These are phyloP conservation scores for Chloebia gouldiae DNA, from an alignment of 2,113 vertebrate genomes.

Conservation along the genomic window DNA sequence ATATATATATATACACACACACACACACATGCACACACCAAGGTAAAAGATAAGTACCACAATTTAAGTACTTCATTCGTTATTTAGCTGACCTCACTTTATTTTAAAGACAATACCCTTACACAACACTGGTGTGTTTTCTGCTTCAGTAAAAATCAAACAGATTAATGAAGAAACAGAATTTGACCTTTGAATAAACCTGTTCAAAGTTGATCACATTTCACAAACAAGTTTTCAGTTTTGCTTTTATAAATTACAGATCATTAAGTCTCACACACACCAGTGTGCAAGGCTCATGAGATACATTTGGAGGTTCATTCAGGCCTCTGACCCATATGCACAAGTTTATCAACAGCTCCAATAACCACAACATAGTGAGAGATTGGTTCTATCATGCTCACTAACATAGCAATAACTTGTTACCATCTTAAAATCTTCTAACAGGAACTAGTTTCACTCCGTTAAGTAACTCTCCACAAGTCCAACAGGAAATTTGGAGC, in stretches of 20 bases:
- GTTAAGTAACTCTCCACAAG: neutral
- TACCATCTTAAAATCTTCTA: neutral
- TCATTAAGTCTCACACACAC: neutral
- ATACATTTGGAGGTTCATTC: neutral
- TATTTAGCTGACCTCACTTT: neutral
- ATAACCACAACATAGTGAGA: neutral
- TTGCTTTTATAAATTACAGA: neutral
- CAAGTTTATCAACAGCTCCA: neutral
- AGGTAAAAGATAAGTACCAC: neutral
- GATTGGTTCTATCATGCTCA: accelerated
- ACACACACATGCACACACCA: neutral
- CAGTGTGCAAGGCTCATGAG: neutral
- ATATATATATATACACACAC: neutral
- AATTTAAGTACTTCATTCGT: neutral
- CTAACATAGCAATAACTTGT: neutral
- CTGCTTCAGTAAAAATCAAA: neutral
- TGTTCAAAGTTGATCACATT: neutral
- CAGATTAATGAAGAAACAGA: neutral
- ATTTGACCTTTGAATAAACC: neutral
- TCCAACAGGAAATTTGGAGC: neutral
- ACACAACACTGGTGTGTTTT: neutral
- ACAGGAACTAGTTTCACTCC: neutral
- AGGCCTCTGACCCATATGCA: neutral
- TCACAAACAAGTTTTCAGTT: neutral
- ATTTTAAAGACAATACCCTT: neutral